Conservation (phyloP, 2,797 vertebrate genomes). For the Selene dorsalis region DNA sequence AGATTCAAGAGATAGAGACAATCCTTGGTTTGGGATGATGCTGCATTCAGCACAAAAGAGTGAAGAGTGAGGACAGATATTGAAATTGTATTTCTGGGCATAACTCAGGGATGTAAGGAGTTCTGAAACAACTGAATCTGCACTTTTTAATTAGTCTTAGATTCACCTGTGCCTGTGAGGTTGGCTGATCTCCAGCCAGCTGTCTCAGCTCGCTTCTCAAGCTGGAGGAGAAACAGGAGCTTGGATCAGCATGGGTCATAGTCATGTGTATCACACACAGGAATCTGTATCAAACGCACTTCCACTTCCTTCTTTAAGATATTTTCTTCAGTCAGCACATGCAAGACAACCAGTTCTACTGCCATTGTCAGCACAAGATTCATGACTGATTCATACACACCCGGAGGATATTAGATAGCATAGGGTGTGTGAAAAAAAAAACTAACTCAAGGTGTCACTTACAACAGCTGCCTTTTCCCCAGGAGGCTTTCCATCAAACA, state of each 20-base stretch:
- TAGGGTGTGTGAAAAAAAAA: conserved; percentile 13
- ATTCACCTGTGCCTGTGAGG: conserved; percentile 69
- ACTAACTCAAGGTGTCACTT: conserved; percentile 56
- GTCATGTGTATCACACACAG: neutral
- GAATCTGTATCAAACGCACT: neutral
- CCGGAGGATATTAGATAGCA: conserved; percentile 5
- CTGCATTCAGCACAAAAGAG: conserved; percentile 55
- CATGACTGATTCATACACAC: neutral
- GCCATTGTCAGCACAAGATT: neutral
- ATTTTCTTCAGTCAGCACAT: neutral
- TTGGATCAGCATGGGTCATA: neutral
- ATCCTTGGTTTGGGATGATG: conserved; percentile 74
- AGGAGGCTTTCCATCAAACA: conserved; percentile 87
- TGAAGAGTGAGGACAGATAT: neutral
- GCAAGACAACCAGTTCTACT: neutral
- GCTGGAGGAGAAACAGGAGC: conserved; percentile 67
- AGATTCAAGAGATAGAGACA: conserved; percentile 79
- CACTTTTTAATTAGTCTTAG: neutral
- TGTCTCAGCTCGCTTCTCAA: conserved; percentile 80
- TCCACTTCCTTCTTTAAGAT: neutral
- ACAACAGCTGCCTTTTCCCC: conserved; percentile 83
- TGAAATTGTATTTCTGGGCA: neutral
- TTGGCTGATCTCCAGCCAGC: conserved; percentile 66
- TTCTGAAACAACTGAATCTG: neutral
- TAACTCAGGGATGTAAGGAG: neutral